Conservation (phyloP, 2,113 vertebrate species). For the Ornithorhynchus anatinus region DNA sequence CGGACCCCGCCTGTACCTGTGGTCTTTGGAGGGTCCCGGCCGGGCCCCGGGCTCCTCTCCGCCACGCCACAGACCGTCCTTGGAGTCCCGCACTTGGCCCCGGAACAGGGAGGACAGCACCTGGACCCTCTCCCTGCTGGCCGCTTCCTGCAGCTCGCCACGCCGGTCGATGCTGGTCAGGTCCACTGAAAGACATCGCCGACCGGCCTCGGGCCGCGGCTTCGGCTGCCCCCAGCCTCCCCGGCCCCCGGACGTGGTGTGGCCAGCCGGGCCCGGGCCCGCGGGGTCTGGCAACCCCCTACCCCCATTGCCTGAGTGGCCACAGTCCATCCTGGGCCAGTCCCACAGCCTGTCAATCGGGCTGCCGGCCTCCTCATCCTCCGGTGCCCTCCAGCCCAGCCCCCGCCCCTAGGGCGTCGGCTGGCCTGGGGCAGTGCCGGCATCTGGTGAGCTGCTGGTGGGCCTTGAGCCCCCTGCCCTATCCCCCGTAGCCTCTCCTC, state of each 20-base stretch:
- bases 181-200: constrained; percentile 79
- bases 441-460: no score
- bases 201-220: rapidly evolving
- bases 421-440: no score
- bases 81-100: constrained; percentile 79
- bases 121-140: constrained; percentile 75
- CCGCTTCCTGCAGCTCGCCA: constrained; percentile 77
- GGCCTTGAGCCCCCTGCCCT: no score
- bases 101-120: constrained; percentile 77
- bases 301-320: not conserved
- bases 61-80: constrained; percentile 84
- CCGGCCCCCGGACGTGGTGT: no score
- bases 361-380: no score
- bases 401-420: no score
- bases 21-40: not conserved
- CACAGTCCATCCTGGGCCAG: not conserved
- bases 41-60: not conserved
- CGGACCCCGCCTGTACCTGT: constrained; percentile 54
- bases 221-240: no score
- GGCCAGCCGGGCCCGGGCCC: no score
- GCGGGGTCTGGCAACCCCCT: no score
- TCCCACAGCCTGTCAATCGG: not conserved
- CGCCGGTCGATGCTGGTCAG: constrained; percentile 88
- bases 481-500: no score
- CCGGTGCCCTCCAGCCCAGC: no score